A percentile compares a stretch with the other conserved stretches of the same genome.
These are phyloP conservation scores for Calameuta filiformis DNA, from an alignment of 2,888 invertebrate genomes.

Conservation along the genomic window DNA sequence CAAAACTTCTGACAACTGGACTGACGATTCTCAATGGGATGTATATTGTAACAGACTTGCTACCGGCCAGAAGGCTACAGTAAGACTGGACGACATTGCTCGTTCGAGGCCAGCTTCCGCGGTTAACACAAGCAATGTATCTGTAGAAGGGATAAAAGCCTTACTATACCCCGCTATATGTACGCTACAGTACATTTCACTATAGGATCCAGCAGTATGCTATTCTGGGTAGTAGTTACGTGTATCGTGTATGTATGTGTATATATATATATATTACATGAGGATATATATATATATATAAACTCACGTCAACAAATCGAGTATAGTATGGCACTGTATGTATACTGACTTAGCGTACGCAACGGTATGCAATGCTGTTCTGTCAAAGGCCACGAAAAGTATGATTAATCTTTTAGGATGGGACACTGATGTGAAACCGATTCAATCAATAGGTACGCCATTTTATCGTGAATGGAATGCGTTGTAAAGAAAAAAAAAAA, in stretches of 20 bases:
- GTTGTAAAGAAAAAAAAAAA: background rate
- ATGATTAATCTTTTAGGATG: conserved; percentile 21
- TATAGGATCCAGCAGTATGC: background rate
- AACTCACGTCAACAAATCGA: background rate
- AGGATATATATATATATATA: background rate
- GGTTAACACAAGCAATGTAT: conserved; percentile 1
- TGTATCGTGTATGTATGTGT: background rate
- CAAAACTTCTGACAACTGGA: background rate
- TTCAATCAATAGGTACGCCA: conserved; percentile 16
- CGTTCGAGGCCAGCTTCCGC: conserved; percentile 54
- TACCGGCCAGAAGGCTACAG: conserved; percentile 51
- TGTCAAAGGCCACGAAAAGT: background rate
- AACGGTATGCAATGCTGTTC: background rate
- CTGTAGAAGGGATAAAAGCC: background rate
- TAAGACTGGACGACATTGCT: conserved; percentile 59
- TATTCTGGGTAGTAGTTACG: background rate
- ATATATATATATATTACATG: background rate
- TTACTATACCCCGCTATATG: background rate
- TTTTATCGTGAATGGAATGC: background rate
- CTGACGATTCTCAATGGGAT: background rate
- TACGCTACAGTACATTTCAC: background rate
- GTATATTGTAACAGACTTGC: conserved; percentile 9
- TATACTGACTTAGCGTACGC: background rate
- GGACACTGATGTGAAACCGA: conserved; percentile 20
- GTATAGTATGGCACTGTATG: background rate